These are phyloP conservation scores for Falco naumanni DNA, from an alignment of 2,797 vertebrate genomes.

Conservation along the genomic window DNA sequence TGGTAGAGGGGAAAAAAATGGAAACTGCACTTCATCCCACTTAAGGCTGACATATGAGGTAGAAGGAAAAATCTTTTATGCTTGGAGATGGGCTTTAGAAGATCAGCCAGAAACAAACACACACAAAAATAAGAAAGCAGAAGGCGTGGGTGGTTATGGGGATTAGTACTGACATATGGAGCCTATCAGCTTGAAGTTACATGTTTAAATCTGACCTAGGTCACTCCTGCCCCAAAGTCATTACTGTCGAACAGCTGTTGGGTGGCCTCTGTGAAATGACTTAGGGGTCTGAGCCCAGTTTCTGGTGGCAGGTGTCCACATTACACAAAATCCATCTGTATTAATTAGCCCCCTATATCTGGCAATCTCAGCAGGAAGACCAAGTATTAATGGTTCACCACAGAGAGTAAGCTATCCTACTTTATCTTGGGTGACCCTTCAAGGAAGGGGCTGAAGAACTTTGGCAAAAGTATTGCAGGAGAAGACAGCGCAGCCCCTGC, in stretches of 20 bases:
- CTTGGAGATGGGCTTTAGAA: not conserved
- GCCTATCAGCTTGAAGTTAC: constrained; percentile 58
- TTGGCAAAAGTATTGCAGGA: not conserved
- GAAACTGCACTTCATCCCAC: not conserved
- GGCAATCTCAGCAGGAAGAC: not conserved
- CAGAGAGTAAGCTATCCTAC: not conserved
- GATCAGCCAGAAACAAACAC: constrained; percentile 34
- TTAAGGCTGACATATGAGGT: not conserved
- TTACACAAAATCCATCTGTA: constrained; percentile 42
- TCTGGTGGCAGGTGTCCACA: constrained; percentile 51
- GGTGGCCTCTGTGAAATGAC: constrained; percentile 48
- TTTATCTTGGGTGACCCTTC: constrained; percentile 35
- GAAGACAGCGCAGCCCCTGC: not conserved
- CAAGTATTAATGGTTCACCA: not conserved
- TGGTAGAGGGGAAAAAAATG: not conserved
- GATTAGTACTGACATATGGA: constrained; percentile 62
- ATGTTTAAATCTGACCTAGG: constrained; percentile 45
- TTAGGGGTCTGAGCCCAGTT: constrained; percentile 56
- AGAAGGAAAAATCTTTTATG: not conserved
- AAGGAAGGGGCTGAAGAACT: not conserved
- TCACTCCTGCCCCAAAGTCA: constrained; percentile 57
- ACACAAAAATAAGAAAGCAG: constrained; percentile 46
- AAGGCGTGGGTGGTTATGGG: constrained; percentile 58
- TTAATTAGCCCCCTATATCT: constrained; percentile 37
- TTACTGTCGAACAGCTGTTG: constrained; percentile 45